phyloP scores from a whole-genome alignment of 2,113 vertebrate species.

The Apaloderma vittatum region DNA sequence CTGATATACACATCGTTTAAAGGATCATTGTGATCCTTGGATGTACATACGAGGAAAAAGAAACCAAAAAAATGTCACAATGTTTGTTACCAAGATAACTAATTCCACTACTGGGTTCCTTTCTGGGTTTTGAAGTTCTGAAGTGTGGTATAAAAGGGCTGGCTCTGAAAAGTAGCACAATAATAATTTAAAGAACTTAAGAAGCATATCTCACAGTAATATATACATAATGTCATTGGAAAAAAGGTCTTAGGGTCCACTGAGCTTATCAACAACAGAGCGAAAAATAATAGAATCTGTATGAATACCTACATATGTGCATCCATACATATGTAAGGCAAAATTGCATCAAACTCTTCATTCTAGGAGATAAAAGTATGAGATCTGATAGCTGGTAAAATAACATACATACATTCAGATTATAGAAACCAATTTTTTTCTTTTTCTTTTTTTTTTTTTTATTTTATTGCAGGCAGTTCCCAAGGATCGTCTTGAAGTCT shows the following conservation, averaged over 20 bases:
- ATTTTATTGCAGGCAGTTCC: neutral
- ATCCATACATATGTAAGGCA: neutral
- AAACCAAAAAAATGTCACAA: neutral
- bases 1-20: neutral
- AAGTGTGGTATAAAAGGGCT: neutral
- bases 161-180: neutral
- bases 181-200: neutral
- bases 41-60: accelerated
- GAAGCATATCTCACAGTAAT: neutral
- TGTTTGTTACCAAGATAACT: neutral
- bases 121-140: neutral
- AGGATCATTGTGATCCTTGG: neutral
- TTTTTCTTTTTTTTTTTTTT: neutral
- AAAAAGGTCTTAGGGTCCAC: neutral
- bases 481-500: neutral
- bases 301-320: neutral
- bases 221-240: neutral
- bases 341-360: neutral
- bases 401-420: neutral
- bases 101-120: neutral
- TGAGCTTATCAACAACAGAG: neutral
- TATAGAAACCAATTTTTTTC: neutral
- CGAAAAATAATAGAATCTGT: neutral
- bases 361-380: neutral
- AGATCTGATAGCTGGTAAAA: neutral